These are phyloP conservation scores for Lottia gigantea DNA, from an alignment of 2,888 invertebrate genomes.

Conservation along the genomic window DNA sequence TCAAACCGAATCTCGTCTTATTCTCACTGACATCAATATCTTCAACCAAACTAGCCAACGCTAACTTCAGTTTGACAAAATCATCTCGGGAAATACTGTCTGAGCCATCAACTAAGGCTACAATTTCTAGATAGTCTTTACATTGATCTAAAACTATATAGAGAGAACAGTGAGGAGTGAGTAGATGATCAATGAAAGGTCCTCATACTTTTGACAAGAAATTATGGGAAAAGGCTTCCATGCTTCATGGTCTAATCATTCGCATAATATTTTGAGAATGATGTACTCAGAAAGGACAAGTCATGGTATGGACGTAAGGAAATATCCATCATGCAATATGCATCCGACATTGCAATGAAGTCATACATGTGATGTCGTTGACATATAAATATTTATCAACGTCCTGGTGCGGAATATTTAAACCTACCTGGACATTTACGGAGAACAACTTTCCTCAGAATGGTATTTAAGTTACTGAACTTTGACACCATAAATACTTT, in stretches of 20 bases:
- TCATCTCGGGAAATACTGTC: neutral
- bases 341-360: too few relatives aligned
- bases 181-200: too few relatives aligned
- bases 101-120: neutral
- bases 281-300: too few relatives aligned
- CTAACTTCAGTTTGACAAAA: neutral
- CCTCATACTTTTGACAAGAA: too few relatives aligned
- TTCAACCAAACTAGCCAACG: neutral
- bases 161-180: too few relatives aligned
- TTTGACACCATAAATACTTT: neutral
- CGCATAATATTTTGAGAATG: too few relatives aligned
- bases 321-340: too few relatives aligned
- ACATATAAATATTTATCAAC: too few relatives aligned
- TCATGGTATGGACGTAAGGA: too few relatives aligned
- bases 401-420: neutral
- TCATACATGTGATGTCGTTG: too few relatives aligned
- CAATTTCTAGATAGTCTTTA: neutral
- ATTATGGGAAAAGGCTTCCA: too few relatives aligned
- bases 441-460: neutral
- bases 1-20: neutral
- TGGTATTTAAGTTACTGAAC: neutral
- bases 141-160: neutral
- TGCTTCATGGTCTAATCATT: too few relatives aligned
- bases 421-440: slow-evolving; percentile 4
- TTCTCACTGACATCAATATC: neutral